These are phyloP conservation scores for Pipistrellus pipistrellus DNA, from an alignment of 2,797 vertebrate genomes.

Conservation along the genomic window DNA sequence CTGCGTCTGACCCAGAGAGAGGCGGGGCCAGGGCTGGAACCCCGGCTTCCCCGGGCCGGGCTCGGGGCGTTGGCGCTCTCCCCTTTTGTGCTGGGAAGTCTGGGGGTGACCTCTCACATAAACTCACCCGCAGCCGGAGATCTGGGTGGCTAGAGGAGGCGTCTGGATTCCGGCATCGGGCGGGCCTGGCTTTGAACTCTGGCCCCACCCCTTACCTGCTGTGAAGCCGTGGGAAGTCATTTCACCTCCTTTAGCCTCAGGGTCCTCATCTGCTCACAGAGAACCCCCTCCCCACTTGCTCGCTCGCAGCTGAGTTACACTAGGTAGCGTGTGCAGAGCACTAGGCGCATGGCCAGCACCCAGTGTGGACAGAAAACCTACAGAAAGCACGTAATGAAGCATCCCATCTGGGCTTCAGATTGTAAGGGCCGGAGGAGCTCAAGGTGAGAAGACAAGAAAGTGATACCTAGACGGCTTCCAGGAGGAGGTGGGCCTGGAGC, in stretches of 20 bases:
- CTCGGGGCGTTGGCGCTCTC: background rate
- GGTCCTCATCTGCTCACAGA: background rate
- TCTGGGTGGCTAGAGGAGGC: background rate
- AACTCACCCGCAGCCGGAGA: background rate
- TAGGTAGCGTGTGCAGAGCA: background rate
- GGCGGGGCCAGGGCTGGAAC: background rate
- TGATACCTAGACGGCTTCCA: background rate
- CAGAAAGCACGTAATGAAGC: background rate
- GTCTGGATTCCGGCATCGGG: background rate
- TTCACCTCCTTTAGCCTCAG: background rate
- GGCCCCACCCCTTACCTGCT: background rate
- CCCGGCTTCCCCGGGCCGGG: background rate
- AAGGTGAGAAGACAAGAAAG: background rate
- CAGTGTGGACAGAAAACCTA: background rate
- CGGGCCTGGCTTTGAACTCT: background rate
- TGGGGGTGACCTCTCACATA: background rate
- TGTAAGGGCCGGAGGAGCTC: background rate
- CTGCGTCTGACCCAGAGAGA: background rate
- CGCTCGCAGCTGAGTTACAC: background rate
- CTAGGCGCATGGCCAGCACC: background rate
- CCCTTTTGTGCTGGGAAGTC: background rate
- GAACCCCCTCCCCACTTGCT: background rate
- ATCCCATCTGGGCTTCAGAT: background rate
- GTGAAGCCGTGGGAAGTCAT: constrained; percentile 1
- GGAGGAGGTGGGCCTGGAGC: background rate